Conservation (phyloP, 2,113 vertebrate genomes). For the Paramormyrops kingsleyae region DNA sequence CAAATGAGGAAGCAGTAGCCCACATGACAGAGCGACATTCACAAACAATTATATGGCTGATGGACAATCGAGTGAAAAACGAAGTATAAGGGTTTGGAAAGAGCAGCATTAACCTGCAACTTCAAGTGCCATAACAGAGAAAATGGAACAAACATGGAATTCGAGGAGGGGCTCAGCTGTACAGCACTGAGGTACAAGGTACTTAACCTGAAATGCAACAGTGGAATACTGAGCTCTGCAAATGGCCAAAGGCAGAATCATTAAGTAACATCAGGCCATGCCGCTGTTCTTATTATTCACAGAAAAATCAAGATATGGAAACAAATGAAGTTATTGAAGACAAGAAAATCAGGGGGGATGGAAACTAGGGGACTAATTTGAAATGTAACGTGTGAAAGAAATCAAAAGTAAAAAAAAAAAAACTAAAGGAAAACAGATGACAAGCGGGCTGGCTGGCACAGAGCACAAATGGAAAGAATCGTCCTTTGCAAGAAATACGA, state of each 20-base stretch:
- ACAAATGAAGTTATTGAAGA: background rate
- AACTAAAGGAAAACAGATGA: background rate
- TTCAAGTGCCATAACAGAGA: background rate
- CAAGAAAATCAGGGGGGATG: background rate
- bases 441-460: background rate
- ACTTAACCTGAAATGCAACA: background rate
- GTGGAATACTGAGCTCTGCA: background rate
- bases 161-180: background rate
- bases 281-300: background rate
- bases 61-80: background rate
- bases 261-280: background rate
- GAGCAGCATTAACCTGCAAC: background rate
- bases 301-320: background rate
- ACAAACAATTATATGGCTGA: background rate
- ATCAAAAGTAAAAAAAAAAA: background rate
- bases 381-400: background rate
- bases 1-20: background rate
- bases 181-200: background rate
- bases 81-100: background rate
- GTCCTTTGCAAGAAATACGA: background rate
- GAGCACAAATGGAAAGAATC: background rate
- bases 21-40: background rate
- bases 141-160: background rate
- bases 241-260: background rate
- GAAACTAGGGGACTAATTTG: background rate